Base-by-base conservation (phyloP, 1,140 invertebrate genomes). In the Tetraneura akinire region DNA sequence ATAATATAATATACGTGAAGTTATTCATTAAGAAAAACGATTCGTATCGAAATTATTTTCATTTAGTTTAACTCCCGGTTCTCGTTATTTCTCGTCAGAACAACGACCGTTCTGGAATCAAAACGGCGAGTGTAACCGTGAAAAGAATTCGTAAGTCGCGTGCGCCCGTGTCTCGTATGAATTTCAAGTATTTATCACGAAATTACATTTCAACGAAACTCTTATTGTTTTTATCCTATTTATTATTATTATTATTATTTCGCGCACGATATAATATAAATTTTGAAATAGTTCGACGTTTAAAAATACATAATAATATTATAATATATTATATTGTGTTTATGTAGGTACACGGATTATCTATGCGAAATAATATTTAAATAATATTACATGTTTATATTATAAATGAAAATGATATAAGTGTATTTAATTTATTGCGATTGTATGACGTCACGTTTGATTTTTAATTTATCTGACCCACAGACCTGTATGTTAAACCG, bases 1-100 rank as follows among this genome's bases (percentile, higher is more conserved):
- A 3, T 37, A 37, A 37, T 37, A 37, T 8, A 37, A 4, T 23
- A 13, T 26, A 57, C 53, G 53, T 26, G 53, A 57, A 57, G 53
- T 57, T 57, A 57, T 57, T 57, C 53, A 57, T 23, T 57, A 57
- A 57, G 21, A 23, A 57, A 57, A 26, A 57, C 10, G 10, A 57
- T 57, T 57, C 53, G 53, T 23, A 23, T 57, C 8, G 10, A 57
- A 57, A 57, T 57, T 57, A 57, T 23, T 23, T 57, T 57, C 8
- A 26, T 57, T 57, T 26, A n/a, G 53, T 57, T 57, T 9, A 57
- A 57, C 53, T 57, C n/a, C n/a, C 11, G 53, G 11, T 23, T 26
- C 0, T 57, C 10, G 53, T 57, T 57, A 57, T 26, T 26, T 57
- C 11, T 57, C 11, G 21, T 57, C 53, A n/a, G 21, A 57, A 5